Evolutionary conservation across 2,113 vertebrate species (phyloP), one percentile per base, ranked within the genome.

Genomic region (Sisor rabdophorus): DNA sequence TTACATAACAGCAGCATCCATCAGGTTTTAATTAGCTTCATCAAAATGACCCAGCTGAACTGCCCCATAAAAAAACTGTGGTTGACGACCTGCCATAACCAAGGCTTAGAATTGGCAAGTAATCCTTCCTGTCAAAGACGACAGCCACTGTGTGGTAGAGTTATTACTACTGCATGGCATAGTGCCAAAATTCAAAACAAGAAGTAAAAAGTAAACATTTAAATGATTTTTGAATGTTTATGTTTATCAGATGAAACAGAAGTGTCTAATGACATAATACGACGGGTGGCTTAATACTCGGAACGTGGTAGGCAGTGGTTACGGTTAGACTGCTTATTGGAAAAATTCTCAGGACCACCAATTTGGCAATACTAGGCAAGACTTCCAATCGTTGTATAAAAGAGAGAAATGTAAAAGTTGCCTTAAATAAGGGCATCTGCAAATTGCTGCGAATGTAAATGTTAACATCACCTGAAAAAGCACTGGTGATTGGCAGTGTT

Each of bases 11-110:
- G 47, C 28, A 72, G 28, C 56, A 30, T 64, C 75, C 73, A 28
- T 73, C 32, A 71, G 73, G 73, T 63, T 80, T 79, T 68, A 82
- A 82, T 82, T 77, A 76, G 73, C 64, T 67, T 67, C 36, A 63
- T 61, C 53, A 56, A 52, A 72, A 26, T 48, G 68, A 67, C 30
- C 26, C 55, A 50, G 53, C 69, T 67, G 63, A 82, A 77, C 71
- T 10, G 47, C 3, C 50, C 70, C 78, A 79, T 15, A 58, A 70
- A 79, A 79, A 79, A 73, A 40, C 60, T 55, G 52, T 73, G 73
- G 47, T 48, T 79, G 74, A 77, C 26, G 36, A 70, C 77, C 73
- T 79, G 61, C 74, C 63, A 63, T 73, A 77, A 79, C 63, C 70
- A 61, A 53, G 63, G 50, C 55, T 68, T 82, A 59, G 47, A 74